Evolutionary conservation across 2,797 vertebrate species (phyloP).

Genomic region (Spinibarbus caldwelli): DNA sequence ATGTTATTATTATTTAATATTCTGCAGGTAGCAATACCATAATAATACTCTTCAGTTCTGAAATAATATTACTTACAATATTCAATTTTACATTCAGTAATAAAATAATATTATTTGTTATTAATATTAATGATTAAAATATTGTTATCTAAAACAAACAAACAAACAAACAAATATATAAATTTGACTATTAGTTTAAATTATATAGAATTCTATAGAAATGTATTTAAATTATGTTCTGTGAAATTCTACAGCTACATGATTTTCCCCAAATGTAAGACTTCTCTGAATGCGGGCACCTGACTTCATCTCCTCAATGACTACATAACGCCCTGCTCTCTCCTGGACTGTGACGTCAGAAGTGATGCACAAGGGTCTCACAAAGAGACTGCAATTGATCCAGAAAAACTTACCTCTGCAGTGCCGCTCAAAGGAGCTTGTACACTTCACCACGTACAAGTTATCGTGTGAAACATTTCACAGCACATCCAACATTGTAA

Average conservation of each 20-base stretch:
- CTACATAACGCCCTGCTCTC: background rate
- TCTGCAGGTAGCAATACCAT: background rate
- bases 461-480: background rate
- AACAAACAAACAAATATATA: background rate
- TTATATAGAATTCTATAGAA: background rate
- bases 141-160: too few relatives aligned
- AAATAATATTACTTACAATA: background rate
- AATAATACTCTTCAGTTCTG: background rate
- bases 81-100: background rate
- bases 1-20: background rate
- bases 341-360: constrained; percentile 45
- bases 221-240: background rate
- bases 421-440: constrained; percentile 7
- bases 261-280: background rate
- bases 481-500: too few relatives aligned
- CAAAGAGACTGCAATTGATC: constrained; percentile 31
- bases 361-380: constrained; percentile 47
- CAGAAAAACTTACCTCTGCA: constrained; percentile 43
- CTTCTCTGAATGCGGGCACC: background rate
- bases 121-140: background rate
- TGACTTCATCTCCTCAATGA: constrained; percentile 9
- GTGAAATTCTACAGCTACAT: background rate
- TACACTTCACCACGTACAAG: constrained; percentile 3
- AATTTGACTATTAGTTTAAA: background rate
- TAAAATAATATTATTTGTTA: background rate